phyloP scores from a whole-genome alignment of 2,113 vertebrate species.

The Rhabdomys dilectus region DNA sequence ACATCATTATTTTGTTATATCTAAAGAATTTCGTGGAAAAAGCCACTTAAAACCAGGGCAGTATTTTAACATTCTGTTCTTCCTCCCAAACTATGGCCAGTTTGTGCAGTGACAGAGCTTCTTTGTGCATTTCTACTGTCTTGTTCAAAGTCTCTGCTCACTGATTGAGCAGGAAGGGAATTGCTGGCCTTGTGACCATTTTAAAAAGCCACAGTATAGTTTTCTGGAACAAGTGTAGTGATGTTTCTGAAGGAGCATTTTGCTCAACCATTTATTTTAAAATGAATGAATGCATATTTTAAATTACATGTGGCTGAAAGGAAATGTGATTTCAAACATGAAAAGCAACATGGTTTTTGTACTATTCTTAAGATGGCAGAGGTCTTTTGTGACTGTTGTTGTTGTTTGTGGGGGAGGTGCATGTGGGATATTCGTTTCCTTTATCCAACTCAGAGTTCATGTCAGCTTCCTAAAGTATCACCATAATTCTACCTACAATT shows the following conservation, averaged over 20 bases:
- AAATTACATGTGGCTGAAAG: slow-evolving; percentile 14
- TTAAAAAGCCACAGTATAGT: slow-evolving; percentile 6
- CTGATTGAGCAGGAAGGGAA: background rate
- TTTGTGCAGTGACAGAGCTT: background rate
- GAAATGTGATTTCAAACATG: background rate
- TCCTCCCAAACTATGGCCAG: background rate
- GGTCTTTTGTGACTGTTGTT: background rate
- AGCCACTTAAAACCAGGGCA: slow-evolving; percentile 15
- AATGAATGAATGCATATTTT: background rate
- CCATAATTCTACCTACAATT: background rate
- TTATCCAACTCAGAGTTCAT: background rate
- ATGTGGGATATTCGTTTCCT: background rate
- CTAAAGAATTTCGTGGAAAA: background rate
- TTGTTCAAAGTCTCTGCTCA: slow-evolving; percentile 4
- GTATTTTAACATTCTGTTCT: background rate
- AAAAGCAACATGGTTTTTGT: background rate
- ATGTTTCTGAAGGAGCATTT: background rate
- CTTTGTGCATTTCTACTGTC: background rate
- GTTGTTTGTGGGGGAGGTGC: background rate
- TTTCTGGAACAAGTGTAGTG: background rate
- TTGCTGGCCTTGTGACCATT: background rate
- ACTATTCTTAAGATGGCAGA: background rate
- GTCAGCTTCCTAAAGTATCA: background rate
- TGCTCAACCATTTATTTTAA: slow-evolving; percentile 32
- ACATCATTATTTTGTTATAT: background rate